Conservation (phyloP, 2,888 invertebrate genomes). For the Limnephilus rhombicus region DNA sequence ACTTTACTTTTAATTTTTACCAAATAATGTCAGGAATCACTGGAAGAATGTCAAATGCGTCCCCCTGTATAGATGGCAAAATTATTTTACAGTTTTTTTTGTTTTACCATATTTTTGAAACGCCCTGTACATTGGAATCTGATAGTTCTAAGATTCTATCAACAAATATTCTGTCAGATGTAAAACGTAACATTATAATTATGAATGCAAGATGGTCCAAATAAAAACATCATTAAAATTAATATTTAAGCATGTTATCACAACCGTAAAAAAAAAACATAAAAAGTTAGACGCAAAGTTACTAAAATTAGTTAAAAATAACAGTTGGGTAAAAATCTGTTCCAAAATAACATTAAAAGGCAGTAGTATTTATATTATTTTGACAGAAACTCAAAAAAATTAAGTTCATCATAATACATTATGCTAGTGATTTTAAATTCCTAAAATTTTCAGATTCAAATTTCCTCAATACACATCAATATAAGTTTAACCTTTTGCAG, state of each 20-base stretch:
- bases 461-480: background rate
- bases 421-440: background rate
- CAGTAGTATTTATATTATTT: background rate
- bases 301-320: background rate
- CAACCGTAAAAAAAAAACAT: background rate
- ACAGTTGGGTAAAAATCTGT: background rate
- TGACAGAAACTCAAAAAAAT: background rate
- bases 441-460: background rate
- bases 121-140: no score
- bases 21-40: no score
- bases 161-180: background rate
- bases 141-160: background rate
- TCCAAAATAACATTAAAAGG: background rate
- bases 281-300: background rate
- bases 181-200: background rate
- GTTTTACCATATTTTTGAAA: background rate
- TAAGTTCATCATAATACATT: background rate
- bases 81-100: background rate
- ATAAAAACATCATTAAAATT: background rate
- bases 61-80: background rate
- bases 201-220: background rate
- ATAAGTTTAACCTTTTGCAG: background rate
- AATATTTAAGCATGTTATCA: conserved; percentile 1
- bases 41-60: no score
- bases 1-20: no score